Evolutionary conservation across 2,113 vertebrate genomes (phyloP).

Genomic region (Mellivora capensis): DNA sequence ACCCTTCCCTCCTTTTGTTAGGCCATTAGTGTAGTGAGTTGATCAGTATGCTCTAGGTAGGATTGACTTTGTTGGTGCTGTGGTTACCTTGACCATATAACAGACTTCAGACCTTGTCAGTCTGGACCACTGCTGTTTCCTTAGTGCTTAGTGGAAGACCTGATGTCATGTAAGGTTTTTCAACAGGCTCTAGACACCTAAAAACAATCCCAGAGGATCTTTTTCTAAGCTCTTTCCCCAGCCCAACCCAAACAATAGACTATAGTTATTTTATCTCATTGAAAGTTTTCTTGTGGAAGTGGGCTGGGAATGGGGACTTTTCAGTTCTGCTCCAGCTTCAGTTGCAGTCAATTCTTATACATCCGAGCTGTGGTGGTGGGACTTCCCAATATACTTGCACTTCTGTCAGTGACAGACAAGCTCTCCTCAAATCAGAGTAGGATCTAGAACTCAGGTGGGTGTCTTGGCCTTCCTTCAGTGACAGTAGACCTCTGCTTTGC

Average conservation of each 20-base stretch:
- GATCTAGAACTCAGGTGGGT: not conserved
- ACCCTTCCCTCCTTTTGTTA: not conserved
- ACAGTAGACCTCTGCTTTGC: not conserved
- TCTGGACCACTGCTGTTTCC: not conserved
- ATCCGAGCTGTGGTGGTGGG: not conserved
- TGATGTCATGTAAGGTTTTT: not conserved
- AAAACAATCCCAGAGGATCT: not conserved
- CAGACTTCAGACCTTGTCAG: not conserved
- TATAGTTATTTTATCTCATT: not conserved
- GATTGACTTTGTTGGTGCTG: not conserved
- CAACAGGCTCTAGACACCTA: not conserved
- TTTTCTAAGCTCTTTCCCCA: not conserved
- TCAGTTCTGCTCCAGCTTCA: not conserved
- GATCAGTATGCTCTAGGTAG: not conserved
- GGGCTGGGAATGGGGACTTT: not conserved
- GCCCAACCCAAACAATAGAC: not conserved
- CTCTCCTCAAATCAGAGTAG: not conserved
- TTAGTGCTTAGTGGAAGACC: not conserved
- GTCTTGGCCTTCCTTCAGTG: not conserved
- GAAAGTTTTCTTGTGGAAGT: not conserved
- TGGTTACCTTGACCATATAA: not conserved
- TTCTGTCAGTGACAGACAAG: not conserved
- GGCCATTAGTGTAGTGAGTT: too few species aligned
- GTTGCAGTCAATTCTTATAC: not conserved
- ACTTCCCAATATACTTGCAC: not conserved